These are phyloP conservation scores for Pipistrellus pipistrellus DNA, from an alignment of 2,797 vertebrate species.

Conservation along the genomic window DNA sequence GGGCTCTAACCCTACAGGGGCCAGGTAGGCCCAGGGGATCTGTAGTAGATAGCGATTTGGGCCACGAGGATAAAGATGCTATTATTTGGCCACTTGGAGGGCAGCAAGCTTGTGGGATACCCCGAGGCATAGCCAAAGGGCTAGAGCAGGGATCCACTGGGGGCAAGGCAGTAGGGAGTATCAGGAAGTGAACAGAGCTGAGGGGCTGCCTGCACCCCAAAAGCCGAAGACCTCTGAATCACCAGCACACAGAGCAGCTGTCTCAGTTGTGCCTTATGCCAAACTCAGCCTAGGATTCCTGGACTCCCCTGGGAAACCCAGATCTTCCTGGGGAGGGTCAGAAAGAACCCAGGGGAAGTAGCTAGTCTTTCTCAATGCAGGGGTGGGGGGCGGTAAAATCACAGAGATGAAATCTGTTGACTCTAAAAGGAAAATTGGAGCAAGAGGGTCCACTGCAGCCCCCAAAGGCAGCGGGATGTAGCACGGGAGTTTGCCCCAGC, in stretches of 20 bases:
- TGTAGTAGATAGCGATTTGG: background rate
- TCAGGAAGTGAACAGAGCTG: background rate
- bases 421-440: background rate
- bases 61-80: background rate
- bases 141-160: background rate
- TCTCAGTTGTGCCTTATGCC: background rate
- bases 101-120: background rate
- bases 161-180: background rate
- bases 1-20: background rate
- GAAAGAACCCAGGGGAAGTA: conserved; percentile 7
- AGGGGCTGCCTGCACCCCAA: background rate
- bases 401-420: background rate
- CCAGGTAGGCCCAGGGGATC: background rate
- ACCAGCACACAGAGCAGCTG: background rate
- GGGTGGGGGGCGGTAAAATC: background rate
- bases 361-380: background rate
- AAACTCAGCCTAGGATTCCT: background rate
- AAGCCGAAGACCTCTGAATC: background rate
- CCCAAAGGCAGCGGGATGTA: background rate
- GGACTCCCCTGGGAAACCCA: background rate
- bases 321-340: background rate
- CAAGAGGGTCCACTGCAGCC: background rate
- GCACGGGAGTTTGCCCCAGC: background rate
- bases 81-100: background rate
- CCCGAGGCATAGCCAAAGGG: background rate